Evolutionary conservation across 2,797 vertebrate species (phyloP), one percentile per base, ranked within the genome.

Genomic region (Eurystomus glaucurus): DNA sequence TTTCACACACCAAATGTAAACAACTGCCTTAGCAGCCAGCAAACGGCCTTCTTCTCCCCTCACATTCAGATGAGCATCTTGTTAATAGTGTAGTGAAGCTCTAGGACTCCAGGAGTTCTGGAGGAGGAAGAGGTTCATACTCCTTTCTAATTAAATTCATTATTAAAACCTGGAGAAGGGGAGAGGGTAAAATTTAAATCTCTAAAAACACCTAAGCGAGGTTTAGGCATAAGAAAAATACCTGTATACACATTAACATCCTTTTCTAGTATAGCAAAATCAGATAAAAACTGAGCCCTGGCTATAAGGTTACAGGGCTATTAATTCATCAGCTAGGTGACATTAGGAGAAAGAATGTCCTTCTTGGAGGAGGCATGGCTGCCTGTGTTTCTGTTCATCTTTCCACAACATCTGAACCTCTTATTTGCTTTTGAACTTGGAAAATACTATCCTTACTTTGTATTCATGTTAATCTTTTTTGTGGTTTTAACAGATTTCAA

Each of bases 1-100:
- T 64, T 84, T 58, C 39, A 33, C 10, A 33, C 10, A 54, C 6
- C 22, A 35, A 29, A 68, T 13, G 14, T 26, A 57, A 60, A 39
- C 23, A 71, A 37, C 37, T 33, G 14, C 39, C 51, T 48, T 31
- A 58, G 19, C 33, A 75, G 15, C 7, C 60, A 72, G 57, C 26
- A 61, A 71, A 51, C 25, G 50, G 41, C 6, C 41, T 25, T 33
- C 4, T 2, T 1, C 0, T 3, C 7, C 26, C 33, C 17, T n/a
- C 17, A 14, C 16, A n/a, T 79, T 52, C 23, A 69, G 33, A 58
- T 43, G 16, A 84, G 31, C 33, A 45, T n/a, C 26, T 70, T 39
- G 11, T 39, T 79, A 79, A 20, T 2, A 41, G 26, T 7, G 26
- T 22, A 60, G 45, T 26, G 43, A 87, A 83, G 22, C 16, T 57